These are phyloP conservation scores for Otis tarda DNA, from an alignment of 2,113 vertebrate genomes.

Conservation along the genomic window DNA sequence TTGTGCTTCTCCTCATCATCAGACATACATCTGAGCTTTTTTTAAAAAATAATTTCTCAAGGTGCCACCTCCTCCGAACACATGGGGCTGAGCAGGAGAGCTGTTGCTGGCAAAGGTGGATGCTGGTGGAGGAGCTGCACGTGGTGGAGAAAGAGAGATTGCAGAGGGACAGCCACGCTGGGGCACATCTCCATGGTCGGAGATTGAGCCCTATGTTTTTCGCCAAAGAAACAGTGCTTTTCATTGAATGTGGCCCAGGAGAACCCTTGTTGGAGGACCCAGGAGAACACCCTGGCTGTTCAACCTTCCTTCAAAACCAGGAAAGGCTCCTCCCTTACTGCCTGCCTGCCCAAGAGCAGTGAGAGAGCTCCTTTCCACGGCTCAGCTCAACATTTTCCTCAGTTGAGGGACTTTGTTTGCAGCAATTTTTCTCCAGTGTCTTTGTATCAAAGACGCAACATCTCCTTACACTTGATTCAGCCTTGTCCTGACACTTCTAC, in stretches of 20 bases:
- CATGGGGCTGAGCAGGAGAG: not conserved
- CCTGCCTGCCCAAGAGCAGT: not conserved
- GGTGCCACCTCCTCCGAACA: not conserved
- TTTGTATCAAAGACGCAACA: not conserved
- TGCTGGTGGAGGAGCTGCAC: not conserved
- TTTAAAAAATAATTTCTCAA: not conserved
- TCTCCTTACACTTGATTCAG: not conserved
- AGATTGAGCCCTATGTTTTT: not conserved
- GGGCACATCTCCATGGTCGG: no score
- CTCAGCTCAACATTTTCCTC: not conserved
- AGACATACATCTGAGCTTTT: not conserved
- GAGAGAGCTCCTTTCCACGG: not conserved
- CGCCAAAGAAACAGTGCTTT: not conserved
- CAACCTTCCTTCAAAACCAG: not conserved
- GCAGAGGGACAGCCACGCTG: not conserved
- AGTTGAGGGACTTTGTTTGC: not conserved
- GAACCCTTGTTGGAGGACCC: not conserved
- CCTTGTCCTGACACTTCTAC: not conserved
- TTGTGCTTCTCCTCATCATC: not conserved
- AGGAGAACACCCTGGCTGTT: not conserved
- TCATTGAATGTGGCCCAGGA: not conserved
- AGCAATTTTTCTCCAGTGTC: not conserved
- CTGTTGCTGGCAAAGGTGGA: not conserved
- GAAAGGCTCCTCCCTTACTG: not conserved
- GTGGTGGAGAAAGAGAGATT: not conserved